phyloP scores from a whole-genome alignment of 2,888 invertebrate genomes.

The Andrena trimmerana region DNA sequence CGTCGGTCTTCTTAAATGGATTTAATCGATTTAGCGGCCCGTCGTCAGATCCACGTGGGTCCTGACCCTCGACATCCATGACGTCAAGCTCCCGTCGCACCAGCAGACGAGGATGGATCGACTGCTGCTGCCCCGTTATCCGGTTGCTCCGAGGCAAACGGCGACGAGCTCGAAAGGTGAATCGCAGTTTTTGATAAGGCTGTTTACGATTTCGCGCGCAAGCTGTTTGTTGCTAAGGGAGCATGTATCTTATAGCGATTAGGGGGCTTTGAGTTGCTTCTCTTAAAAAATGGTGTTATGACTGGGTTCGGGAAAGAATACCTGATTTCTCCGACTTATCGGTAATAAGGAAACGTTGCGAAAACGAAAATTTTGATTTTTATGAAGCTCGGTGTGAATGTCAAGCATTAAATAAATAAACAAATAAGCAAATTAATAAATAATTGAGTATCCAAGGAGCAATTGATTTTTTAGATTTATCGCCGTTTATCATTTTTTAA shows the following conservation, averaged over 20 bases:
- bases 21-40: slow-evolving; percentile 64
- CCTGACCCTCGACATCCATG: slow-evolving; percentile 55
- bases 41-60: slow-evolving; percentile 53
- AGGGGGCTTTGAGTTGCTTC: too few relatives aligned
- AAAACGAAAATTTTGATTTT: too few relatives aligned
- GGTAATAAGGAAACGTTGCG: too few relatives aligned
- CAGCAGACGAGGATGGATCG: slow-evolving; percentile 33
- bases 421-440: too few relatives aligned
- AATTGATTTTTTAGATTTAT: too few relatives aligned
- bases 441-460: too few relatives aligned
- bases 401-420: too few relatives aligned
- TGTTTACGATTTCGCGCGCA: slow-evolving; percentile 11
- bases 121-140: slow-evolving; percentile 46
- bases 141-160: slow-evolving; percentile 35
- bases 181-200: slow-evolving; percentile 18
- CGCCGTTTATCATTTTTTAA: too few relatives aligned
- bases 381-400: too few relatives aligned
- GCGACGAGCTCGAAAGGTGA: slow-evolving; percentile 50
- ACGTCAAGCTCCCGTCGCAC: slow-evolving; percentile 42
- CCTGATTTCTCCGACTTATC: too few relatives aligned
- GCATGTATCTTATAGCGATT: background rate
- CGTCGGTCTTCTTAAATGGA: slow-evolving; percentile 57
- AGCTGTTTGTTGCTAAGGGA: background rate
- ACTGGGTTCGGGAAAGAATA: too few relatives aligned
- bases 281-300: too few relatives aligned